Evolutionary conservation across 2,797 vertebrate species (phyloP).

Genomic region (Chrysocyon brachyurus): DNA sequence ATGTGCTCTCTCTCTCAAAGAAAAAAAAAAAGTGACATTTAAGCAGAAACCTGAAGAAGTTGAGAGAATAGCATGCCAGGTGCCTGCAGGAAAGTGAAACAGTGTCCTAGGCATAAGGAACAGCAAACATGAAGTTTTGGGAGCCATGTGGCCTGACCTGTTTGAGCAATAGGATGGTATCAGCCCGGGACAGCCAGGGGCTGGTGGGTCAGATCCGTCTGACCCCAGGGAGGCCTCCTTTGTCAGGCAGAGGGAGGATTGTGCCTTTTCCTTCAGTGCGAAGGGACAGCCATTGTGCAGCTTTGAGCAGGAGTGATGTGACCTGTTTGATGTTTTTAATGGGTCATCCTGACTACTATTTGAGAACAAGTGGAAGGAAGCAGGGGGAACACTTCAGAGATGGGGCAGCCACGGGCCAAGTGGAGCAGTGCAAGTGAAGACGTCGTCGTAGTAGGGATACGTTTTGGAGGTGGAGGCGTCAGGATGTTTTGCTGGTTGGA

Average conservation of each 20-base stretch:
- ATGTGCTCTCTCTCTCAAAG: neutral
- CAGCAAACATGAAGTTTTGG: neutral
- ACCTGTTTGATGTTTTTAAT: neutral
- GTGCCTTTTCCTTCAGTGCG: neutral
- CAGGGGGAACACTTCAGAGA: neutral
- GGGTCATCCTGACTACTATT: neutral
- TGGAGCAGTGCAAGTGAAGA: no score
- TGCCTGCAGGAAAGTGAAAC: neutral
- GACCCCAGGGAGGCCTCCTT: neutral
- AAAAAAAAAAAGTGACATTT: neutral
- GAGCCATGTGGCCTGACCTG: neutral
- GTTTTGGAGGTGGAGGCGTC: fast-evolving
- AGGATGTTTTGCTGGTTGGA: neutral
- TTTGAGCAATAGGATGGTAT: neutral
- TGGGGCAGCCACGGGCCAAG: fast-evolving
- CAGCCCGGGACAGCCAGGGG: fast-evolving
- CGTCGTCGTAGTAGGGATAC: fast-evolving
- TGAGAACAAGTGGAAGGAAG: neutral
- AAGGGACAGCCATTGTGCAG: fast-evolving
- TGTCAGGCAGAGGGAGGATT: neutral
- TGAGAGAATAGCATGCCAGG: neutral
- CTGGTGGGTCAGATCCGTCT: neutral
- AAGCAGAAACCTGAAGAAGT: neutral
- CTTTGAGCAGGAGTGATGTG: neutral
- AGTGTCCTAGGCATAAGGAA: neutral